Evolutionary conservation across 2,113 vertebrate genomes (phyloP).

Genomic region (Sporophila hypoxantha): DNA sequence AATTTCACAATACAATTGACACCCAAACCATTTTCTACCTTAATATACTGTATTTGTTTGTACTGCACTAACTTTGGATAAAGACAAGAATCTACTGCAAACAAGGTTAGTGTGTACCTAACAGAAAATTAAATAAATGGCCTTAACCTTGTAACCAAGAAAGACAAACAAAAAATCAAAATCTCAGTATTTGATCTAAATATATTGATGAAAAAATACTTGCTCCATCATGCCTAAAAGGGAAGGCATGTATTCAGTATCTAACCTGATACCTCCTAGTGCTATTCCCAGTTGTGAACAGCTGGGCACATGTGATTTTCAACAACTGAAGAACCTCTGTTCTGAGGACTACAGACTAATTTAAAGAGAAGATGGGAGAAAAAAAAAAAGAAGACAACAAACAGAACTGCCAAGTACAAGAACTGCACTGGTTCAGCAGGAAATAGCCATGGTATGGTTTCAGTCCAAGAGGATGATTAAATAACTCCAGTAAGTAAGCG

Average conservation of each 20-base stretch:
- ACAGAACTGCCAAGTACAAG: background rate
- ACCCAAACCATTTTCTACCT: background rate
- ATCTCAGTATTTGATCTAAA: background rate
- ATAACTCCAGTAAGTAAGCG: constrained; percentile 12
- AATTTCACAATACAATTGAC: background rate
- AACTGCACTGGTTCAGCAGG: background rate
- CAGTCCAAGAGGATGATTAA: constrained; percentile 1
- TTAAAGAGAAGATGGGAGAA: background rate
- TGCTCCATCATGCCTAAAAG: background rate
- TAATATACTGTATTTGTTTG: background rate
- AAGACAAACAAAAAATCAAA: background rate
- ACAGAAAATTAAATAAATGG: background rate
- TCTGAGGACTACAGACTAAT: background rate
- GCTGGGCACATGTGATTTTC: background rate
- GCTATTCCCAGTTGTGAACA: background rate
- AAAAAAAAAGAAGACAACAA: background rate
- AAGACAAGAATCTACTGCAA: background rate
- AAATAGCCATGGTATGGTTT: background rate
- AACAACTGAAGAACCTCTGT: background rate
- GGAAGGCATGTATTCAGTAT: background rate
- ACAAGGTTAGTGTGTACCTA: background rate
- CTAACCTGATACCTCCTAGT: background rate
- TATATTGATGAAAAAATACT: background rate
- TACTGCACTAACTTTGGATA: background rate
- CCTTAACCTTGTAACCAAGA: background rate